Conservation (phyloP, 2,888 invertebrate genomes). For the Drosophila tripunctata region DNA sequence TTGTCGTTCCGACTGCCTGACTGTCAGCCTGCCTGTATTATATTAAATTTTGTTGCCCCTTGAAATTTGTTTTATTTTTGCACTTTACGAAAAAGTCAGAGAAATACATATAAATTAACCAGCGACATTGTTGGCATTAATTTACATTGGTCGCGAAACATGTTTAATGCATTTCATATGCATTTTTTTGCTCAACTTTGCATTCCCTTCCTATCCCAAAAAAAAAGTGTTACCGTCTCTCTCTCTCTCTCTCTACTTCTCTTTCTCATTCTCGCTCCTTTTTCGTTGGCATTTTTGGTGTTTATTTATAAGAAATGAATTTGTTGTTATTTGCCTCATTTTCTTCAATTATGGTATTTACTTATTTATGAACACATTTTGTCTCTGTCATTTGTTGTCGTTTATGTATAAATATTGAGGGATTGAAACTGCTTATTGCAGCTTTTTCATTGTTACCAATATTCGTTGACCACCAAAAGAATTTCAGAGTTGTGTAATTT, state of each 20-base stretch:
- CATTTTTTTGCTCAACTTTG: constrained; percentile 41
- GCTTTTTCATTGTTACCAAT: constrained; percentile 40
- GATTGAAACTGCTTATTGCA: constrained; percentile 51
- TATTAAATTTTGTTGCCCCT: constrained; percentile 22
- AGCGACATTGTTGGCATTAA: constrained; percentile 45
- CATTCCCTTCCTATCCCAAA: constrained; percentile 29
- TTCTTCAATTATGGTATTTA: constrained; percentile 35
- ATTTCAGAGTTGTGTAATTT: constrained; percentile 49
- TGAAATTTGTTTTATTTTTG: constrained; percentile 17
- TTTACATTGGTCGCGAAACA: constrained; percentile 53
- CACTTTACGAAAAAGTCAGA: constrained; percentile 15
- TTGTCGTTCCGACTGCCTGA: constrained; percentile 32
- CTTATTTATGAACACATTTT: constrained; percentile 45
- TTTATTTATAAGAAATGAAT: constrained; percentile 43
- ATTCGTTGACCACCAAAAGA: constrained; percentile 34
- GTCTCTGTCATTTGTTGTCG: constrained; percentile 9
- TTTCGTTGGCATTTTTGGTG: constrained; percentile 7
- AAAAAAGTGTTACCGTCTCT: not conserved
- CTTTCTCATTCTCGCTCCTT: not conserved
- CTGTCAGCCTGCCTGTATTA: no score
- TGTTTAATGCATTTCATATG: constrained; percentile 55
- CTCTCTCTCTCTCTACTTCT: not conserved
- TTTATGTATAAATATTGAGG: constrained; percentile 31
- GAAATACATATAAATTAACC: constrained; percentile 35
- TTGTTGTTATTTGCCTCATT: constrained; percentile 21